A percentile compares a stretch with the other conserved stretches of the same genome.
Evolutionary conservation across 2,888 invertebrate species (phyloP).

Genomic region (Globia sparganii): DNA sequence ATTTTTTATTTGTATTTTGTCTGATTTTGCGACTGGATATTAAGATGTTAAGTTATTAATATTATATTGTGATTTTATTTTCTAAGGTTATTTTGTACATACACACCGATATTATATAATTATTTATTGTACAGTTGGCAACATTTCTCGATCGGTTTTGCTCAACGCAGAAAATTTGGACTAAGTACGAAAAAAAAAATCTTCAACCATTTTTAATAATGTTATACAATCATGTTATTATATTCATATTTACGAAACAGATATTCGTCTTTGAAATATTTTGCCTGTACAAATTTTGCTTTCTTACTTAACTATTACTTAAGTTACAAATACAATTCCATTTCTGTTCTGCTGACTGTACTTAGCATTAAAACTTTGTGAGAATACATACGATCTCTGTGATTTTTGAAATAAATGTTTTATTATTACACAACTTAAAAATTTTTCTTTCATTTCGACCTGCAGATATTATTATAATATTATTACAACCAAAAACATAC

Average conservation of each 20-base stretch:
- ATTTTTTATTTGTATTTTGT: conserved; percentile 36
- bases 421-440: conserved; percentile 72
- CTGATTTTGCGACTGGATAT: conserved; percentile 50
- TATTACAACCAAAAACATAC: no score
- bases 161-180: background rate
- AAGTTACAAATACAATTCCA: background rate
- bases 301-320: background rate
- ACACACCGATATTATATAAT: conserved; percentile 21
- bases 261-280: background rate
- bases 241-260: background rate
- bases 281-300: background rate
- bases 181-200: no score
- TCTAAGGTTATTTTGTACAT: conserved; percentile 56
- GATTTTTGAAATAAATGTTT: conserved; percentile 83
- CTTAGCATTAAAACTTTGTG: conserved; percentile 62
- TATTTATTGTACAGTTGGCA: conserved; percentile 50
- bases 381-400: conserved; percentile 75
- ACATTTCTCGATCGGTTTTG: background rate
- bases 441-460: no score
- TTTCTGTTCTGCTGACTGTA: conserved; percentile 52
- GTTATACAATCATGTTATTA: background rate
- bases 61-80: conserved; percentile 55
- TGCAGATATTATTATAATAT: no score
- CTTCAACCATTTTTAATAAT: background rate
- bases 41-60: no score